Conservation (phyloP, 2,797 vertebrate genomes). For the Nyctalus aviator region DNA sequence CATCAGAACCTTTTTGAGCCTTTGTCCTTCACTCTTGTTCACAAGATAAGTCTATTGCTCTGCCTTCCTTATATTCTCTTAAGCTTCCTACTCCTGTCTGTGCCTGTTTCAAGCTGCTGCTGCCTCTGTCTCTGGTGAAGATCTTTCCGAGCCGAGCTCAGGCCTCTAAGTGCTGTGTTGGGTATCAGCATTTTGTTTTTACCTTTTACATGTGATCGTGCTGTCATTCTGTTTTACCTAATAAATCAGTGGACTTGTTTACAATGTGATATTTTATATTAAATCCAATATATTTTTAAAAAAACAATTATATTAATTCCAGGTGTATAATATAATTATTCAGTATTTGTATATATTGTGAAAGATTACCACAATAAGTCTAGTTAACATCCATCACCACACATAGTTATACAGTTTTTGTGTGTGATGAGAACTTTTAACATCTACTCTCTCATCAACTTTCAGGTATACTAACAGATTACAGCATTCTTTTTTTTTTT, state of each 20-base stretch:
- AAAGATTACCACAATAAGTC: not conserved
- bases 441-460: not conserved
- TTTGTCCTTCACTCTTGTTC: not conserved
- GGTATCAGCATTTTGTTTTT: conserved; percentile 11
- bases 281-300: conserved; percentile 72
- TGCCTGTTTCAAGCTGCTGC: conserved; percentile 40
- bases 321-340: not conserved
- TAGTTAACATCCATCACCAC: not conserved
- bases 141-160: conserved; percentile 25
- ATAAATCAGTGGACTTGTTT: conserved; percentile 69
- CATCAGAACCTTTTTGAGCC: not conserved
- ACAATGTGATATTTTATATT: conserved; percentile 78
- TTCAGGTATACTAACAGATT: not conserved
- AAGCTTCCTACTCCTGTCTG: not conserved
- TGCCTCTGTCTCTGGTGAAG: not conserved
- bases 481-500: not conserved
- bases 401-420: not conserved
- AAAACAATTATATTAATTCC: not conserved
- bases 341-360: not conserved
- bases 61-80: not conserved
- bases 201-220: conserved; percentile 55
- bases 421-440: not conserved
- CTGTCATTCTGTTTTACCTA: conserved; percentile 55
- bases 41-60: not conserved
- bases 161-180: conserved; percentile 35